Evolutionary conservation across 2,113 vertebrate species (phyloP).

Genomic region (Romanogobio albipinnatus): DNA sequence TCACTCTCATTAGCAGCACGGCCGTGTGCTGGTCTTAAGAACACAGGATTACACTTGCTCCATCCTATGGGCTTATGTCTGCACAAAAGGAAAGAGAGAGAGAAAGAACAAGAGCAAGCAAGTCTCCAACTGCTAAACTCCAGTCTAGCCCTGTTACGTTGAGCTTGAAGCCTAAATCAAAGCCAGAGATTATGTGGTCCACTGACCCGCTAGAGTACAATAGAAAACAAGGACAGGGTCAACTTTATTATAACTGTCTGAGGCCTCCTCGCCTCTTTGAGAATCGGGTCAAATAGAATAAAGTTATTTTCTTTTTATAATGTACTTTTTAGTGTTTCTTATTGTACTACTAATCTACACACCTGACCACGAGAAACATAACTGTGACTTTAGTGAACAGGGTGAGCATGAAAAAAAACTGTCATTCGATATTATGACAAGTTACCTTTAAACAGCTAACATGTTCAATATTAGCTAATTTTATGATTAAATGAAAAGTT

Average conservation of each 20-base stretch:
- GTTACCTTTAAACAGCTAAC: not conserved
- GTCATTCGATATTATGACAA: not conserved
- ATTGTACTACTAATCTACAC: not conserved
- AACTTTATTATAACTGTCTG: constrained; percentile 37
- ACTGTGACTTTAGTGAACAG: not conserved
- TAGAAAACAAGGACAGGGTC: constrained; percentile 40
- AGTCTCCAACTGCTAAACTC: constrained; percentile 43
- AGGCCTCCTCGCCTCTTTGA: constrained; percentile 33
- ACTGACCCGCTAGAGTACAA: constrained; percentile 31
- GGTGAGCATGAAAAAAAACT: not conserved
- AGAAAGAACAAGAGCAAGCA: constrained; percentile 19
- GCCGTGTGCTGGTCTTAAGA: constrained; percentile 67
- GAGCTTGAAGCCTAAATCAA: constrained; percentile 44
- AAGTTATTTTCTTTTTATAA: not conserved
- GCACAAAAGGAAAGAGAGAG: constrained; percentile 32
- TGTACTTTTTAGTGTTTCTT: not conserved
- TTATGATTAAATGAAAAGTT: not conserved
- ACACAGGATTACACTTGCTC: constrained; percentile 67
- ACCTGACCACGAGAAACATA: not conserved
- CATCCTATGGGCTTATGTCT: constrained; percentile 46
- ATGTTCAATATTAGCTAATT: not conserved
- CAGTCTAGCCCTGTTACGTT: constrained; percentile 19
- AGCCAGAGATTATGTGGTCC: constrained; percentile 39
- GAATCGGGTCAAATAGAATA: not conserved
- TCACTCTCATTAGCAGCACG: constrained; percentile 74